Evolutionary conservation across 2,888 invertebrate species (phyloP).

Genomic region (Scaptomyza flava): DNA sequence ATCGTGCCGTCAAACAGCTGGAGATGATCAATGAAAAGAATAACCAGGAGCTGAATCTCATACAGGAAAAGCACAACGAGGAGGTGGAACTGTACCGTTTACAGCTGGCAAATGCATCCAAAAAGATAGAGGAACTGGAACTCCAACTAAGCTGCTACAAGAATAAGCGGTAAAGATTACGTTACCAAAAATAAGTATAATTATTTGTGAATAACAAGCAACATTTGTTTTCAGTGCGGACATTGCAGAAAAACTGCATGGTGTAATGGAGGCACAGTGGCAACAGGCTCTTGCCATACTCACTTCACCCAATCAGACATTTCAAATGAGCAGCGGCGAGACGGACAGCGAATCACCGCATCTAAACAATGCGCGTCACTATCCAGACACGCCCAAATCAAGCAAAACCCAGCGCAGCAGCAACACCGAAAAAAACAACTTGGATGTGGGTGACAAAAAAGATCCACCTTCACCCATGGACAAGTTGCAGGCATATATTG

Average conservation of each 20-base stretch:
- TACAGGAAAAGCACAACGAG: slow-evolving; percentile 92
- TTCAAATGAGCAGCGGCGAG: slow-evolving; percentile 39
- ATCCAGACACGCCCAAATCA: slow-evolving; percentile 81
- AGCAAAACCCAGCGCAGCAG: slow-evolving; percentile 73
- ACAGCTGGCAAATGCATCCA: slow-evolving; percentile 89
- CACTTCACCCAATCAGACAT: slow-evolving; percentile 84
- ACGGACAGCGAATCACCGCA: slow-evolving; percentile 68
- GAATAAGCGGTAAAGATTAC: slow-evolving; percentile 72
- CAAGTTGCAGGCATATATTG: slow-evolving; percentile 83
- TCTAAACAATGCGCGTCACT: slow-evolving; percentile 76
- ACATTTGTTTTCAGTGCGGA: slow-evolving; percentile 85
- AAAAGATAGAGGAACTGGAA: slow-evolving; percentile 88
- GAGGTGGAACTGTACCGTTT: slow-evolving; percentile 90
- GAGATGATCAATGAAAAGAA: slow-evolving; percentile 90
- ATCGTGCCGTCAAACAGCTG: slow-evolving; percentile 90
- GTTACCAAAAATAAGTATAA: background rate
- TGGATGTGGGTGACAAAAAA: slow-evolving; percentile 59
- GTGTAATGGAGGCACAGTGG: slow-evolving; percentile 93
- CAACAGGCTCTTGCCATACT: slow-evolving; percentile 90
- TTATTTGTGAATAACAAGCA: background rate
- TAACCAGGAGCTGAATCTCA: slow-evolving; percentile 89
- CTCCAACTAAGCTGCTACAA: slow-evolving; percentile 85
- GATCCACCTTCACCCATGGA: slow-evolving; percentile 74
- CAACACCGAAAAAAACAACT: slow-evolving; percentile 70
- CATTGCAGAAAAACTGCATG: slow-evolving; percentile 90